Conservation (phyloP, 2,888 invertebrate species). For the Sialis fuliginosa region DNA sequence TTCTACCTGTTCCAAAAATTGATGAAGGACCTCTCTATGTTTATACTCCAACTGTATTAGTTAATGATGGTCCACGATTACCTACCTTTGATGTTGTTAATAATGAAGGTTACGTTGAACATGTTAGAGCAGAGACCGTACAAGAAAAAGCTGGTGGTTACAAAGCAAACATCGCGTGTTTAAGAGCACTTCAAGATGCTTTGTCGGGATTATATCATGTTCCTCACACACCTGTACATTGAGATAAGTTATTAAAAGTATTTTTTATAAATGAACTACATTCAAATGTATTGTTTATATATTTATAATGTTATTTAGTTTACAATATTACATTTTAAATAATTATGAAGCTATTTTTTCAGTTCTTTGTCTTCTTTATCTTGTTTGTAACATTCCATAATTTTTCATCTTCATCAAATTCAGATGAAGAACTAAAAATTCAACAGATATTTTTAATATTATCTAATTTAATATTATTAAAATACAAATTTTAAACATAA, state of each 20-base stretch:
- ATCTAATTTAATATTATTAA: too few relatives aligned
- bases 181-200: slow-evolving; percentile 77
- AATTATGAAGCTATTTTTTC: not conserved
- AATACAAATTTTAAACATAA: too few relatives aligned
- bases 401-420: slow-evolving; percentile 31
- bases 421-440: slow-evolving; percentile 29
- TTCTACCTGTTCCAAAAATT: slow-evolving; percentile 47
- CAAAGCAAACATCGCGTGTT: slow-evolving; percentile 61
- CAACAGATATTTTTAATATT: not conserved
- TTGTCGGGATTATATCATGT: slow-evolving; percentile 52
- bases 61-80: slow-evolving; percentile 55
- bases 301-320: not conserved
- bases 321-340: not conserved
- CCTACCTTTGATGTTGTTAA: slow-evolving; percentile 47
- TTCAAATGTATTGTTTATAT: not conserved
- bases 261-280: too few relatives aligned
- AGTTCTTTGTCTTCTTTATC: not conserved
- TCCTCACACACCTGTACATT: slow-evolving; percentile 9
- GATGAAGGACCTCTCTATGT: slow-evolving; percentile 63
- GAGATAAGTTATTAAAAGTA: too few relatives aligned
- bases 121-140: slow-evolving; percentile 54
- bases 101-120: slow-evolving; percentile 47
- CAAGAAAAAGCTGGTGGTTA: slow-evolving; percentile 80
- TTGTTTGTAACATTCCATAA: slow-evolving; percentile 18
- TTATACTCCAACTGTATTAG: slow-evolving; percentile 41